Percentiles rank a stretch among this genome's conserved stretches.
These are phyloP conservation scores for Sycophila sp. DNA, from an alignment of 1,140 invertebrate genomes.

Conservation along the genomic window DNA sequence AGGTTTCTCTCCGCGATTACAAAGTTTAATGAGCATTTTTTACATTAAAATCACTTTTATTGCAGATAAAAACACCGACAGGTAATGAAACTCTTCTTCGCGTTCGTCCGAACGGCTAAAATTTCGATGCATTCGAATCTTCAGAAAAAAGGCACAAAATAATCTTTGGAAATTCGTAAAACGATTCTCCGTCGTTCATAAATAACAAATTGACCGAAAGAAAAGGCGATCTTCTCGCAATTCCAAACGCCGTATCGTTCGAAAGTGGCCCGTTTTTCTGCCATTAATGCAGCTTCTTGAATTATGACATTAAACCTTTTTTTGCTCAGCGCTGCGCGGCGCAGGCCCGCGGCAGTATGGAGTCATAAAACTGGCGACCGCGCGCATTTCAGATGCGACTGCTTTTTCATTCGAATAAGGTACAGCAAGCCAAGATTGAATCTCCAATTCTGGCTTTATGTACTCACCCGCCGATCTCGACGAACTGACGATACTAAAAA, in stretches of 20 bases:
- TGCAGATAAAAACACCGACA: no score
- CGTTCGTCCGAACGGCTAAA: no score
- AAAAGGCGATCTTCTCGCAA: neutral
- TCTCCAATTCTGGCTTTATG: neutral
- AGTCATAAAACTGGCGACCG: conserved; percentile 22
- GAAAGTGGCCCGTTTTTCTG: conserved; percentile 1
- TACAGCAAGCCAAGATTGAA: neutral
- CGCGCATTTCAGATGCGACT: neutral
- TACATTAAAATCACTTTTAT: no score
- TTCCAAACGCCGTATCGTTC: neutral
- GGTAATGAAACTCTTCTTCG: no score
- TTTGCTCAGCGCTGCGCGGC: neutral
- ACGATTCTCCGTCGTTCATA: no score
- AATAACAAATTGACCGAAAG: no score
- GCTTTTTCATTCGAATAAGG: conserved; percentile 7
- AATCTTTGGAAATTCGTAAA: no score
- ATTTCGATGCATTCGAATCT: neutral
- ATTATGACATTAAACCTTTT: conserved; percentile 21
- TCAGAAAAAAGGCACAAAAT: neutral
- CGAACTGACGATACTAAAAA: neutral
- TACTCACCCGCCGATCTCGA: neutral
- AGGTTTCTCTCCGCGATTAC: no score
- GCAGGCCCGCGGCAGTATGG: neutral
- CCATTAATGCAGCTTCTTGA: conserved; percentile 16
- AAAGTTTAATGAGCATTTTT: no score